Base-by-base conservation (phyloP, 1,140 invertebrate genomes). In the Zaprionus kolodkinae region DNA sequence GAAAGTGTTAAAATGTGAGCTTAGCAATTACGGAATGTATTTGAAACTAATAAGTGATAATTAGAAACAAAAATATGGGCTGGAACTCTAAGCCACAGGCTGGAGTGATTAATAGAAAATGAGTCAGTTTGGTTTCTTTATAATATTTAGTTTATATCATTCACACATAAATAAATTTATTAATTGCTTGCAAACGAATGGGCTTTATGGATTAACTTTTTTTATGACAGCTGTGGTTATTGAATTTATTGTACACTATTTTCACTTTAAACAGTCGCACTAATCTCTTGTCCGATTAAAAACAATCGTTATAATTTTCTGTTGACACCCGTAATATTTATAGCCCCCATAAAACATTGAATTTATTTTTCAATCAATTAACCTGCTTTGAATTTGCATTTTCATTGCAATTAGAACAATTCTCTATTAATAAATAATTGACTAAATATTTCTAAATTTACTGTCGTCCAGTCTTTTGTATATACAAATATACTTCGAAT, bases 1-100 rank as follows among this genome's bases (percentile, higher is more conserved):
- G 36, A 74, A 74, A 48, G 64, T 72, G 55, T 67, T 66, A 66
- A 50, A 67, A 6, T 72, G 43, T 72, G n/a, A 66, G 56, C 17
- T 35, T 65, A 56, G 33, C 33, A 54, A 72, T 72, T 54, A 60
- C 21, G 35, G 17, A 60, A 52, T 66, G 7, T 60, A 66, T 59
- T 59, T 61, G 52, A 43, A 17, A 67, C 35, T 36, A 45, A 54
- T 35, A 27, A 25, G 48, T 62, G 65, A 12, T 73, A 69, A 73
- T 61, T 35, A 35, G 2, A 21, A 5, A n/a, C 6, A 38, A 10
- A 52, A 54, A 62, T 27, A 69, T 54, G 12, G 45, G 35, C 45
- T 54, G 57, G n/a, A 25, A 9, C 25, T 62, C 6, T 36, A 6
- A 2, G n/a, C 45, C 10, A 11, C 7, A 25, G 33, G 11, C 15